These are phyloP conservation scores for Ceyx cyanopectus DNA, from an alignment of 2,113 vertebrate species.

Conservation along the genomic window DNA sequence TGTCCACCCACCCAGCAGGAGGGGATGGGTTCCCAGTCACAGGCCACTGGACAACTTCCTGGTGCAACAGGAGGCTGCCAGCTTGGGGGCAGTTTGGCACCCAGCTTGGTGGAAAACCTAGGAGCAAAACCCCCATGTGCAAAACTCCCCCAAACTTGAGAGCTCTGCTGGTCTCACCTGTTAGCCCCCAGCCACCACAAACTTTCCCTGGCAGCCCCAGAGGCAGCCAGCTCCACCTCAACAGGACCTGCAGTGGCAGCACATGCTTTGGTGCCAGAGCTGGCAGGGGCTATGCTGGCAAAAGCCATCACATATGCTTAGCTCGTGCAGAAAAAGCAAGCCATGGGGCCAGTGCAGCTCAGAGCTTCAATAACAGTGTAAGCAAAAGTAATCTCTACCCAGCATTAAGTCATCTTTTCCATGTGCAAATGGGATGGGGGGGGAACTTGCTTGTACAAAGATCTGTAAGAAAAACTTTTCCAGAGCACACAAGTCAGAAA, in stretches of 20 bases:
- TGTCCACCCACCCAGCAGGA: neutral
- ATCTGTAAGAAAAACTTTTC: neutral
- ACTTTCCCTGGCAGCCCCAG: neutral
- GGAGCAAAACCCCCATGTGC: neutral
- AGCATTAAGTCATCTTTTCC: neutral
- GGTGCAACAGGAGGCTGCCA: neutral
- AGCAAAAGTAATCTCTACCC: neutral
- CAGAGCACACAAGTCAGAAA: neutral
- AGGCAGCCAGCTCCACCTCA: neutral
- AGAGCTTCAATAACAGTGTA: neutral
- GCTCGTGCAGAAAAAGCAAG: neutral
- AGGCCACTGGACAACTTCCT: neutral
- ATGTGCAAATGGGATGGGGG: fast-evolving
- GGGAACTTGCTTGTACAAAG: neutral
- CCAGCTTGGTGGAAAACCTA: neutral
- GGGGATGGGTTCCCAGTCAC: neutral
- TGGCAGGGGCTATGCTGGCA: neutral
- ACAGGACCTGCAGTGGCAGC: neutral
- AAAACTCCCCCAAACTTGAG: neutral
- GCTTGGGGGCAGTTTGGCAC: neutral
- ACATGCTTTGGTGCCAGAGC: fast-evolving
- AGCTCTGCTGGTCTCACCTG: neutral
- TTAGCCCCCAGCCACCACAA: neutral
- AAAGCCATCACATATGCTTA: neutral
- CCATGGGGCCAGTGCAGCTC: neutral